Evolutionary conservation across 23 tunicate genomes (phyloP).

Genomic region (Ascidia mentula): DNA sequence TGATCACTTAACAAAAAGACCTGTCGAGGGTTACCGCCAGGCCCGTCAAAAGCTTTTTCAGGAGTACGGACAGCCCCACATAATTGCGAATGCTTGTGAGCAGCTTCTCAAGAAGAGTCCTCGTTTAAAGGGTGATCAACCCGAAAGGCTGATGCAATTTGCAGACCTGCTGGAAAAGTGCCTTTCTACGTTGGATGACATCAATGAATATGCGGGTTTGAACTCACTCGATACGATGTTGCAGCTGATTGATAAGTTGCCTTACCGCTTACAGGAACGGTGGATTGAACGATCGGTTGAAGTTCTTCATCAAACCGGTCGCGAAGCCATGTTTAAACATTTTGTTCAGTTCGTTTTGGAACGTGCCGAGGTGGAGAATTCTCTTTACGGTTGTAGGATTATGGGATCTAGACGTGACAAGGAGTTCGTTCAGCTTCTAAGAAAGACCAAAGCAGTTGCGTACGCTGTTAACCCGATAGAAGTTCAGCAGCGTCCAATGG

Average conservation of each 20-base stretch:
- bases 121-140: not conserved
- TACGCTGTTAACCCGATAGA: not conserved
- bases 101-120: slow-evolving; percentile 10
- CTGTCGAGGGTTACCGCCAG: not conserved
- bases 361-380: slow-evolving; percentile 5
- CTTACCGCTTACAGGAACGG: slow-evolving; percentile 10
- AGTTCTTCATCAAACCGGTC: slow-evolving; percentile 12
- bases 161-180: slow-evolving; percentile 15
- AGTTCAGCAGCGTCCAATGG: not conserved
- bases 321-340: not conserved
- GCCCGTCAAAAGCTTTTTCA: slow-evolving; percentile 9
- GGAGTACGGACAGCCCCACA: slow-evolving; percentile 18
- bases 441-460: slow-evolving; percentile 6
- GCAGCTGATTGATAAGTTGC: slow-evolving; percentile 1
- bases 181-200: not conserved
- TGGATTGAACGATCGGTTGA: slow-evolving; percentile 20
- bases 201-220: slow-evolving; percentile 15
- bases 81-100: slow-evolving; percentile 12
- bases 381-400: slow-evolving; percentile 1
- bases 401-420: not conserved
- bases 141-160: slow-evolving; percentile 8
- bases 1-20: not conserved
- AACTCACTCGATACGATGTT: slow-evolving; percentile 1
- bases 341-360: slow-evolving; percentile 16
- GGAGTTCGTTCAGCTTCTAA: not conserved